phyloP scores from a whole-genome alignment of 2,888 invertebrate genomes.

The Parnassius mnemosyne region DNA sequence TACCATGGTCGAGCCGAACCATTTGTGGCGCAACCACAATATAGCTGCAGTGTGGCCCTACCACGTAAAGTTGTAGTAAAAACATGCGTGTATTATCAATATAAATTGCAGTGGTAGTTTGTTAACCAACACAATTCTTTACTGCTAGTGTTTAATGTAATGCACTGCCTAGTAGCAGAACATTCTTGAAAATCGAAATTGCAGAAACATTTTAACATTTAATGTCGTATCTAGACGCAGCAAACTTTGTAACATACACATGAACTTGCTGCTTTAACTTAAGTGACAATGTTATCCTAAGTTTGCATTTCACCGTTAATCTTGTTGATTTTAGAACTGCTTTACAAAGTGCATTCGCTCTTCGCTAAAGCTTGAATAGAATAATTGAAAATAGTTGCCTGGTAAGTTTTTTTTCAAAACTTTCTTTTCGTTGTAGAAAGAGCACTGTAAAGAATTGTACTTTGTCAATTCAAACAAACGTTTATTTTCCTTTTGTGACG shows the following conservation, averaged over 20 bases:
- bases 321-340: background rate
- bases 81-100: too few relatives aligned
- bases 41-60: too few relatives aligned
- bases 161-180: too few relatives aligned
- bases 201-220: background rate
- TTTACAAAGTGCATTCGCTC: background rate
- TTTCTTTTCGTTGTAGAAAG: too few relatives aligned
- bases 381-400: background rate
- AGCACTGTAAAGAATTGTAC: background rate
- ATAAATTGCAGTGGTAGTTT: too few relatives aligned
- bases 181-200: background rate
- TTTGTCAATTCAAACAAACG: slow-evolving; percentile 6
- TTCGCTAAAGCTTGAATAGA: background rate
- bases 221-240: background rate
- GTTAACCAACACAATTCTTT: too few relatives aligned
- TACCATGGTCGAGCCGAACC: too few relatives aligned
- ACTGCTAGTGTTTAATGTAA: too few relatives aligned
- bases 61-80: too few relatives aligned
- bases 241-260: background rate
- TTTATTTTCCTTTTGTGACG: slow-evolving; percentile 14
- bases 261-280: background rate
- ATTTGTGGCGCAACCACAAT: too few relatives aligned
- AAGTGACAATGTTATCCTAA: slow-evolving; percentile 3
- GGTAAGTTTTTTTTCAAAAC: too few relatives aligned
- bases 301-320: slow-evolving; percentile 1